Percentiles rank a stretch among this genome's conserved stretches.
Conservation (phyloP, 2,797 vertebrate species). For the Enteromius unitaeniatus region DNA sequence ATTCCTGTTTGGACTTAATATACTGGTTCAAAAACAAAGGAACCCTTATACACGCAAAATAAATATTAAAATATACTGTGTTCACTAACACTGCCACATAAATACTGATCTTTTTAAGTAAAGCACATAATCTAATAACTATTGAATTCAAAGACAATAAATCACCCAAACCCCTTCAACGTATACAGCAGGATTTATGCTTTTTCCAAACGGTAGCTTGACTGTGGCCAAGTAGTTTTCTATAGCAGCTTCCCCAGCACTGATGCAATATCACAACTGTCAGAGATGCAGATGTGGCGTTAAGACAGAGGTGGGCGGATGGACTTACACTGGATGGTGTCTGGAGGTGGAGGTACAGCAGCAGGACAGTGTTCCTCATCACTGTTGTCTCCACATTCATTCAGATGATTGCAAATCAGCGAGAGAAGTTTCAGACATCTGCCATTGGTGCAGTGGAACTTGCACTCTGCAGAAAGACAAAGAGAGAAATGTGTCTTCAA, state of each 20-base stretch:
- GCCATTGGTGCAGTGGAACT: conserved; percentile 87
- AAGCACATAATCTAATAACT: background rate
- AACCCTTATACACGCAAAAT: background rate
- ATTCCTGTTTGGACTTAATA: background rate
- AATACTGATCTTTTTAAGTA: background rate
- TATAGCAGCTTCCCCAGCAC: conserved; percentile 8
- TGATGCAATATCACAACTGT: conserved; percentile 11
- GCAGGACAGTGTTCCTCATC: conserved; percentile 86
- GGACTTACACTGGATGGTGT: conserved; percentile 69
- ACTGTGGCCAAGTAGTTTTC: background rate
- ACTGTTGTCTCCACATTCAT: conserved; percentile 86
- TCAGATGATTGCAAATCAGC: conserved; percentile 86
- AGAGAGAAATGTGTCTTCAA: conserved; percentile 2
- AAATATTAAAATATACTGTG: background rate
- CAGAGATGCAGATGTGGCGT: conserved; percentile 18
- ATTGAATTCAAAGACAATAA: conserved; percentile 3
- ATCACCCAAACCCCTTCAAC: background rate
- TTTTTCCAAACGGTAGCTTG: background rate
- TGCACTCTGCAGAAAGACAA: conserved; percentile 81
- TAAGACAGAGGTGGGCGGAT: conserved; percentile 8
- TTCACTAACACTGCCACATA: background rate
- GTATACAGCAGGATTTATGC: background rate
- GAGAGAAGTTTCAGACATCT: conserved; percentile 85
- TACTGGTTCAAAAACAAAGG: background rate
- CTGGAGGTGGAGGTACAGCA: conserved; percentile 84